Evolutionary conservation across 1,140 invertebrate species (phyloP).

Genomic region (Cotesia glomerata): DNA sequence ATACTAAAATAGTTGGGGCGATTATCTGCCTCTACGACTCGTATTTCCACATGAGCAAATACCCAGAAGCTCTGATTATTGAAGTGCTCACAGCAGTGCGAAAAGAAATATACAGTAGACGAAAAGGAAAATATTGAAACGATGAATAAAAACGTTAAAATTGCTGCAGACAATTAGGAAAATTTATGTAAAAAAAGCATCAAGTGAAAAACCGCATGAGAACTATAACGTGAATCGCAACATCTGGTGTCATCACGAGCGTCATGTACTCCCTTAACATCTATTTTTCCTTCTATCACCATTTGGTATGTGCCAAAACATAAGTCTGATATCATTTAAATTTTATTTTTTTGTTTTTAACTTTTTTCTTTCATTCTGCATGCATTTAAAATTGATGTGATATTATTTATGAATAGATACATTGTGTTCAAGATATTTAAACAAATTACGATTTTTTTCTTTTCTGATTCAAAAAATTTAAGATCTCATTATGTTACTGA

Average conservation of each 20-base stretch:
- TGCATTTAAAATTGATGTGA: no score
- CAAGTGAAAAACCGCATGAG: not conserved
- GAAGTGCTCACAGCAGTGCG: not conserved
- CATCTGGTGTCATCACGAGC: constrained; percentile 19
- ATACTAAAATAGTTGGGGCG: not conserved
- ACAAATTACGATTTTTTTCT: no score
- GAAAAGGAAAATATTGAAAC: not conserved
- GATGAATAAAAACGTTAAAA: not conserved
- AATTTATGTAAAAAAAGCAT: constrained; percentile 2
- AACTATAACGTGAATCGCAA: constrained; percentile 8
- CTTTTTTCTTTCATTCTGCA: not conserved
- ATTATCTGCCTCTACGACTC: not conserved
- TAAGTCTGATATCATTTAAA: not conserved
- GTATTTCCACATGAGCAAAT: not conserved
- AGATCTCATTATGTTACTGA: no score
- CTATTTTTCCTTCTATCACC: constrained; percentile 16
- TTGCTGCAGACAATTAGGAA: not conserved
- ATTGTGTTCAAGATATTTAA: no score
- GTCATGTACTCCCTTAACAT: constrained; percentile 16
- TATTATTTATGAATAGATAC: no score
- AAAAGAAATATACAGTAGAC: not conserved
- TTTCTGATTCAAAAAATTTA: no score
- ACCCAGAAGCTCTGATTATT: no score
- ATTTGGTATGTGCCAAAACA: not conserved
- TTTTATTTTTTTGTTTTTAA: constrained; percentile 6